Conservation (phyloP, 2,113 vertebrate species). For the Plecturocebus donacophilus region DNA sequence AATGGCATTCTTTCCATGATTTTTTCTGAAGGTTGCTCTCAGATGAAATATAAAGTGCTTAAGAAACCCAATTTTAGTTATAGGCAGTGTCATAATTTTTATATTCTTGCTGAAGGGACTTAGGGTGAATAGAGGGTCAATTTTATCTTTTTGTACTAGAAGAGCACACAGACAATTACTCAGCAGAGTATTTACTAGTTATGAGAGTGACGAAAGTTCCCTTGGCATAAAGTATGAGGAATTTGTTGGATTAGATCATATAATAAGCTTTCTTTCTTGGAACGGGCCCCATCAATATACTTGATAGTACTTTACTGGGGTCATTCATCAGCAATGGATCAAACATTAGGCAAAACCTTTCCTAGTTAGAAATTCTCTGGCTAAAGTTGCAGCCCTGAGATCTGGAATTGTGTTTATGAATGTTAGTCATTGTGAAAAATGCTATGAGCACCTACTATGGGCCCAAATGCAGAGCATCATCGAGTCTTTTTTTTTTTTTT, state of each 20-base stretch:
- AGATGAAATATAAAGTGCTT: slow-evolving; percentile 15
- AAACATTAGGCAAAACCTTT: not conserved
- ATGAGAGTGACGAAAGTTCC: not conserved
- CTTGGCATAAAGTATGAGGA: not conserved
- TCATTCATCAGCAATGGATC: not conserved
- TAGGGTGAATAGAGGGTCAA: not conserved
- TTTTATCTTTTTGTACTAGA: not conserved
- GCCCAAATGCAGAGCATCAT: not conserved
- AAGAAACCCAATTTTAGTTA: slow-evolving; percentile 29
- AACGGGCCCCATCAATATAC: not conserved
- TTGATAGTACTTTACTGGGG: not conserved
- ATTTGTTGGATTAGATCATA: not conserved
- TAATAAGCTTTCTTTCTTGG: not conserved
- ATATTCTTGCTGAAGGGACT: slow-evolving; percentile 30
- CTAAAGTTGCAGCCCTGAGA: not conserved
- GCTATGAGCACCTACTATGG: not conserved
- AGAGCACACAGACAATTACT: not conserved
- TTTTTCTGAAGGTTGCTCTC: not conserved
- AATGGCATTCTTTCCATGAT: not conserved
- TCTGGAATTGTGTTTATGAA: not conserved
- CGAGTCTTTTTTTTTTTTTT: not conserved
- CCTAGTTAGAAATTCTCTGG: not conserved
- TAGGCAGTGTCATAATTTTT: not conserved
- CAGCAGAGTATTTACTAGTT: not conserved
- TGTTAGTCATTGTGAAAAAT: not conserved